Base-by-base conservation (phyloP, 2,113 vertebrate genomes). In the Zosterops hypoxanthus region DNA sequence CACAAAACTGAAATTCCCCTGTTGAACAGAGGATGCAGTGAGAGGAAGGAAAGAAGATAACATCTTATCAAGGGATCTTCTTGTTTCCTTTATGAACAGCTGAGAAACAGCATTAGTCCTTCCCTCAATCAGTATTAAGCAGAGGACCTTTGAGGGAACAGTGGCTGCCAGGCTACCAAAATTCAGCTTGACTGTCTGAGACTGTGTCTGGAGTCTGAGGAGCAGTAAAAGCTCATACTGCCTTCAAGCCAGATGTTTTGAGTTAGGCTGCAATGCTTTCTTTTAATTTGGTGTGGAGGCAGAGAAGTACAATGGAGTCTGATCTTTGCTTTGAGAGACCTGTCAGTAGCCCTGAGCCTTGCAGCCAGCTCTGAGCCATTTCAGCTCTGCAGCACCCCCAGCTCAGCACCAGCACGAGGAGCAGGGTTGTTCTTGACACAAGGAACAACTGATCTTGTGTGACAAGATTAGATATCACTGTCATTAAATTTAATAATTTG, bases 21-120 rank as follows among this genome's bases (percentile, higher is more conserved):
- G 33, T 47, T 68, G 68, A 61, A 44, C 75, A 88, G 56, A 78
- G 79, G 83, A 63, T 33, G 68, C 69, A 78, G 68, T 64, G 64
- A 94, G 76, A 68, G 86, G 95, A 95, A 97, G 95, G 82, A 93
- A 97, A 90, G 82, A 80, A 83, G 93, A 95, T 36, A 93, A 49
- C 25, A 75, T 94, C 94, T 92, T 88, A 90, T 93, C 93, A 68
- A 64, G 68, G 59, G 21, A 94, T 96, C 87, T 94, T 85, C 87
- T 93, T 36, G 56, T 92, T 97, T 96, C 85, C 82, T 90, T 93
- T 71, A 93, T 90, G 88, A 93, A 83, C 64, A 92, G 82, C 52
- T 52, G 63, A 83, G 86, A 64, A 86, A 69, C 34, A 75, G 80
- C 85, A 60, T 81, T 63, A 68, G 71, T 20, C 39, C 79, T 94